A percentile compares a stretch with the other conserved stretches of the same genome.
Evolutionary conservation across 37 sponge, comb jelly and placozoan species (phyloP).

Genomic region (Bolinopsis microptera): DNA sequence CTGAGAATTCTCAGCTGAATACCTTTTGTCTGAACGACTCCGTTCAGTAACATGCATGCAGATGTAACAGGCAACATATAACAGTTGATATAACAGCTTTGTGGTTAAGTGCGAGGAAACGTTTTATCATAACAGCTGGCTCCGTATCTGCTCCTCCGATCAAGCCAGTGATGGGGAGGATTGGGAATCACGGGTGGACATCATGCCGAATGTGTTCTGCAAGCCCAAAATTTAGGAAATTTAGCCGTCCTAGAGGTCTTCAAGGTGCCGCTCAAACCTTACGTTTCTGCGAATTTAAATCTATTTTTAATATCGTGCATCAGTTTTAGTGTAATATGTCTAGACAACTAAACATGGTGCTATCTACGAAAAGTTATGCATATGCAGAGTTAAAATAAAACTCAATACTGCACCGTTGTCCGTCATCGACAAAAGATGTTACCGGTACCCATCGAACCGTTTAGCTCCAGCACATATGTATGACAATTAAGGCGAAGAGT

Average conservation of each 20-base stretch:
- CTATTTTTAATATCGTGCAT: neutral
- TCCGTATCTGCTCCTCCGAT: neutral
- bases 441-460: neutral
- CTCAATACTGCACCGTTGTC: neutral
- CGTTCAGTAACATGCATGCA: constrained; percentile 64
- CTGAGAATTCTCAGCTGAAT: constrained; percentile 46
- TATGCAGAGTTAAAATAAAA: too few species aligned
- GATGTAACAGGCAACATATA: constrained; percentile 65
- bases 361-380: too few species aligned
- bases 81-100: constrained; percentile 52
- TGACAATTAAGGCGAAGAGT: neutral
- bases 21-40: constrained; percentile 58
- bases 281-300: neutral
- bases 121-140: constrained; percentile 52
- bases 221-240: neutral
- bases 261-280: neutral
- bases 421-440: neutral
- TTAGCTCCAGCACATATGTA: neutral
- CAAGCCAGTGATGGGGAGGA: neutral
- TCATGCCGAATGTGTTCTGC: constrained; percentile 17
- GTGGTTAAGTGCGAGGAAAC: neutral
- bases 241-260: neutral
- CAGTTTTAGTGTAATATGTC: neutral
- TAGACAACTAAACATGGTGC: neutral
- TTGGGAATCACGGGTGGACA: neutral